Conservation (phyloP, 2,113 vertebrate genomes). For the Pedionomus torquatus region DNA sequence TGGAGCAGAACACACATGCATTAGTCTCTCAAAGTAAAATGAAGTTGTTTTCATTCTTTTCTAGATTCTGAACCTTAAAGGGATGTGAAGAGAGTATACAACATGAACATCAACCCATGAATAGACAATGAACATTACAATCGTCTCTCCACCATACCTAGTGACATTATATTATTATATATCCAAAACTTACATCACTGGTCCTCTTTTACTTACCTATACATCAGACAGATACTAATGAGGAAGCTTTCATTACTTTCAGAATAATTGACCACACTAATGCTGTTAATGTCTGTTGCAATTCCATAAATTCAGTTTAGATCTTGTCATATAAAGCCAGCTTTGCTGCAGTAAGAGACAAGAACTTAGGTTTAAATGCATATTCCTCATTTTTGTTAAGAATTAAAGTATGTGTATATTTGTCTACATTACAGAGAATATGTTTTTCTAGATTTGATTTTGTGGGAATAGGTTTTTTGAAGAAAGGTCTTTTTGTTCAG, state of each 20-base stretch:
- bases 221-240: neutral
- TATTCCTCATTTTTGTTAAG: neutral
- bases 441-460: neutral
- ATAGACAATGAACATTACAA: neutral
- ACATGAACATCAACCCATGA: neutral
- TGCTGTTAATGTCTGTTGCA: neutral
- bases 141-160: neutral
- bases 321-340: neutral
- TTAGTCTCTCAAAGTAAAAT: neutral
- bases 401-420: neutral
- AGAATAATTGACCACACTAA: neutral
- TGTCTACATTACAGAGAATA: neutral
- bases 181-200: neutral
- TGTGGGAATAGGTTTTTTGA: neutral
- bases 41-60: neutral
- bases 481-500: too few species aligned
- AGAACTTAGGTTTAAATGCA: neutral
- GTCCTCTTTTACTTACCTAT: neutral
- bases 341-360: neutral
- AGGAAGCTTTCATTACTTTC: neutral
- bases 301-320: neutral
- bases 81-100: neutral
- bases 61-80: neutral
- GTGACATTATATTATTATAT: neutral
- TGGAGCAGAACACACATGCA: neutral